phyloP scores from a whole-genome alignment of 2,888 invertebrate species.

The Neoitamus cyanurus region DNA sequence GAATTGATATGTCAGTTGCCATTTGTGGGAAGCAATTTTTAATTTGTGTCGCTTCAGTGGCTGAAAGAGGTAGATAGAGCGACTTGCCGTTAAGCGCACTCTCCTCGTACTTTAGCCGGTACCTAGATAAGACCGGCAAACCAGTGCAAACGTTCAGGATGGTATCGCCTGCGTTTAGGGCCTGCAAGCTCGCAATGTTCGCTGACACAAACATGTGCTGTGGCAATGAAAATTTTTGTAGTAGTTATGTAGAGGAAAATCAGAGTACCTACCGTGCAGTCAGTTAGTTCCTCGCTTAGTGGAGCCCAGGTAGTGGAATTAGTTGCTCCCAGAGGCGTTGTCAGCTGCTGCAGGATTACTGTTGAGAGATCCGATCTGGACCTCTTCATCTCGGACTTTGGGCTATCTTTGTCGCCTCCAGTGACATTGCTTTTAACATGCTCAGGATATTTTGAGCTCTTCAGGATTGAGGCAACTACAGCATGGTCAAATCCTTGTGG shows the following conservation, averaged over 20 bases:
- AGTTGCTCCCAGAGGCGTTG: conserved; percentile 74
- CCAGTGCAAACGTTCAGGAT: conserved; percentile 84
- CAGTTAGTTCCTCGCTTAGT: conserved; percentile 65
- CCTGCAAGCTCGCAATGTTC: conserved; percentile 82
- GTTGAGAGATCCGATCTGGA: conserved; percentile 77
- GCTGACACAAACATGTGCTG: conserved; percentile 83
- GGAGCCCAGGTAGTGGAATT: conserved; percentile 67
- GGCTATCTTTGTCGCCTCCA: conserved; percentile 71
- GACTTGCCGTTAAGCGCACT: conserved; percentile 72
- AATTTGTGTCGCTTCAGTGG: conserved; percentile 79
- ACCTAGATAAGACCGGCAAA: conserved; percentile 73
- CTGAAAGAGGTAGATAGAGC: conserved; percentile 74
- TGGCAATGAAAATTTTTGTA: conserved; percentile 54
- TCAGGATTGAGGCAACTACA: conserved; percentile 80
- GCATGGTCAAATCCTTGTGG: conserved; percentile 81
- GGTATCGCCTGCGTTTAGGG: conserved; percentile 83
- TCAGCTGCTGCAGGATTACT: conserved; percentile 78
- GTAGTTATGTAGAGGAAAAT: neutral
- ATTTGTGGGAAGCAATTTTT: conserved; percentile 78
- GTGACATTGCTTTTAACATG: conserved; percentile 66
- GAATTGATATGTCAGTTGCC: conserved; percentile 85
- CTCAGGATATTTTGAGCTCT: conserved; percentile 76
- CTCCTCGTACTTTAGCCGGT: conserved; percentile 69
- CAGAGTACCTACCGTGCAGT: conserved; percentile 64
- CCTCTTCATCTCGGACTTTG: conserved; percentile 69